Evolutionary conservation across 2,797 vertebrate species (phyloP).

Genomic region (Phaenicophaeus curvirostris): DNA sequence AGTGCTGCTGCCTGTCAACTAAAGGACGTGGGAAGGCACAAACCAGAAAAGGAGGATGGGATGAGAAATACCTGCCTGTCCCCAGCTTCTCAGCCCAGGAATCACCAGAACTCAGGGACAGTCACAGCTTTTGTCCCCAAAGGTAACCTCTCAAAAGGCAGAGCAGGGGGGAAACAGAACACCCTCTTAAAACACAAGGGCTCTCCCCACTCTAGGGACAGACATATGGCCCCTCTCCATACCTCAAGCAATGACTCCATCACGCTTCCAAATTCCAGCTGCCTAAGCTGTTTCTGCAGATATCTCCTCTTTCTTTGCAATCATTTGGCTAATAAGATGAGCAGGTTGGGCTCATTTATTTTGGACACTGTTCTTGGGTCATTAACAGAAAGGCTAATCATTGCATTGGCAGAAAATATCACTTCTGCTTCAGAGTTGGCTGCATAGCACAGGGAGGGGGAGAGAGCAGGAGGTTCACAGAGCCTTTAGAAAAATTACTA

Average conservation of each 20-base stretch:
- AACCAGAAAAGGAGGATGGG: background rate
- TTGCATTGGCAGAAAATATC: slow-evolving; percentile 57
- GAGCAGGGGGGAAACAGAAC: background rate
- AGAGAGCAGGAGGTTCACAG: background rate
- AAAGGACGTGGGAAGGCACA: background rate
- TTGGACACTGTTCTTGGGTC: slow-evolving; percentile 62
- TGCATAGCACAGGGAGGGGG: background rate
- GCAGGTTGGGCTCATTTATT: slow-evolving; percentile 69
- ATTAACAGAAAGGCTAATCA: slow-evolving; percentile 65
- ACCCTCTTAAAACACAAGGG: background rate
- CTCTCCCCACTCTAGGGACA: rapidly evolving
- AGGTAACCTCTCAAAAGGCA: background rate
- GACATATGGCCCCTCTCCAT: background rate
- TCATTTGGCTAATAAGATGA: slow-evolving; percentile 69
- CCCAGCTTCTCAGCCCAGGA: background rate
- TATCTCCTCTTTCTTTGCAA: slow-evolving; percentile 46
- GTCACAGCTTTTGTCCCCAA: background rate
- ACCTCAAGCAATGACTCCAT: background rate
- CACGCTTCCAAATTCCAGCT: slow-evolving; percentile 24
- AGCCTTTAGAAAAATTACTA: background rate
- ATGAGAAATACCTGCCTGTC: background rate
- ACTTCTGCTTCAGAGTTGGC: slow-evolving; percentile 52
- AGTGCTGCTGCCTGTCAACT: background rate
- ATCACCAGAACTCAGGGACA: background rate
- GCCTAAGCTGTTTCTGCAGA: slow-evolving; percentile 49